Evolutionary conservation across 2,888 invertebrate genomes (phyloP).

Genomic region (Drosophila differens): DNA sequence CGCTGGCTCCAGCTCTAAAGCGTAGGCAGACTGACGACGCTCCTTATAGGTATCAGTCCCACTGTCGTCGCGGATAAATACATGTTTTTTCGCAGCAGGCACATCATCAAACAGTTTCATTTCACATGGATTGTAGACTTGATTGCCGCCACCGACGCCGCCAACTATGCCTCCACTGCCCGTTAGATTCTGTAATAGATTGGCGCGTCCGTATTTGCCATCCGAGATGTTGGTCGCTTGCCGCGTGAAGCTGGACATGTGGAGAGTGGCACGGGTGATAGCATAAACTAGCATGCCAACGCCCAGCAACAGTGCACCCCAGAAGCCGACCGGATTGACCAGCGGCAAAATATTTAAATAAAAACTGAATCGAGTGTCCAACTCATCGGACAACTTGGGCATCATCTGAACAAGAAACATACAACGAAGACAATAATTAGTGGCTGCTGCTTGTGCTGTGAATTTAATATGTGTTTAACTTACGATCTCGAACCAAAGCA

Average conservation of each 20-base stretch:
- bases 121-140: conserved; percentile 83
- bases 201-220: conserved; percentile 77
- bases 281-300: conserved; percentile 79
- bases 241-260: conserved; percentile 77
- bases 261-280: conserved; percentile 81
- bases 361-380: conserved; percentile 89
- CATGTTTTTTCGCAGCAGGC: conserved; percentile 64
- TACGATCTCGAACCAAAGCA: conserved; percentile 96
- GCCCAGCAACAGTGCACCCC: conserved; percentile 80
- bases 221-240: conserved; percentile 71
- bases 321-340: conserved; percentile 86
- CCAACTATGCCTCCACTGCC: conserved; percentile 36
- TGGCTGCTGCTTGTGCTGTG: background rate
- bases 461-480: conserved; percentile 85
- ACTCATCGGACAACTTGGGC: conserved; percentile 88
- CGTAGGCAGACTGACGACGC: conserved; percentile 65
- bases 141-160: conserved; percentile 40
- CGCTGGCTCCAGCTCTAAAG: conserved; percentile 81
- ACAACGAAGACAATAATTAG: background rate
- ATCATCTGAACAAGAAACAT: conserved; percentile 87
- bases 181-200: conserved; percentile 66
- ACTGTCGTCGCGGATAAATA: conserved; percentile 49
- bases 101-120: conserved; percentile 75
- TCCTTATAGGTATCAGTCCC: conserved; percentile 49
- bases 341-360: conserved; percentile 91